Percentiles rank a stretch among this genome's conserved stretches.
Evolutionary conservation across 2,797 vertebrate genomes (phyloP).

Genomic region (Micromesistius poutassou): DNA sequence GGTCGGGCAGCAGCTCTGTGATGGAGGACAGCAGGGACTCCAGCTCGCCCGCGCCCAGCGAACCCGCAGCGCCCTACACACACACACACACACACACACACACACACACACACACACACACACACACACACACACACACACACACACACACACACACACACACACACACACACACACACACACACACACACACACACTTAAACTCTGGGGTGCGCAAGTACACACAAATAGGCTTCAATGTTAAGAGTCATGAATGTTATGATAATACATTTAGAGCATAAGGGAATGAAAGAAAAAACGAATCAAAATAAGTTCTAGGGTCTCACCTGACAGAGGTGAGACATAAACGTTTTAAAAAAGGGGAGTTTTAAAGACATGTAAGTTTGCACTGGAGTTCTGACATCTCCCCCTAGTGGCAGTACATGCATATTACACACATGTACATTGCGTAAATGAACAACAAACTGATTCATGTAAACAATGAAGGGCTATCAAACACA

Average conservation of each 20-base stretch:
- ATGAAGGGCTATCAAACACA: neutral
- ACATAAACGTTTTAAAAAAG: neutral
- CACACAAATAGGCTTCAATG: neutral
- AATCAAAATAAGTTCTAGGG: neutral
- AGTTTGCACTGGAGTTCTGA: too few relatives aligned
- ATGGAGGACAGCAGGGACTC: conserved; percentile 91
- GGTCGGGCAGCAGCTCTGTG: conserved; percentile 86
- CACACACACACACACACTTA: neutral
- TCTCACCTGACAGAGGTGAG: neutral
- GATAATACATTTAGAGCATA: neutral
- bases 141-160: conserved; percentile 1
- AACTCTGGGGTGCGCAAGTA: too few relatives aligned
- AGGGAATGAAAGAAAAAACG: too few relatives aligned
- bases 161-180: neutral
- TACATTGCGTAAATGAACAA: neutral
- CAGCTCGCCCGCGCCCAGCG: conserved; percentile 78
- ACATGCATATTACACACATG: neutral
- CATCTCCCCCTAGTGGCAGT: neutral
- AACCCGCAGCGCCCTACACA: conserved; percentile 57
- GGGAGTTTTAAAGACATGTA: neutral
- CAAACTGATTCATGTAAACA: neutral
- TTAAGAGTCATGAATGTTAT: neutral
- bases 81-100: neutral
- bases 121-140: too few relatives aligned
- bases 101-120: neutral